Evolutionary conservation across 1,140 invertebrate genomes (phyloP).

Genomic region (Drosophila yakuba): DNA sequence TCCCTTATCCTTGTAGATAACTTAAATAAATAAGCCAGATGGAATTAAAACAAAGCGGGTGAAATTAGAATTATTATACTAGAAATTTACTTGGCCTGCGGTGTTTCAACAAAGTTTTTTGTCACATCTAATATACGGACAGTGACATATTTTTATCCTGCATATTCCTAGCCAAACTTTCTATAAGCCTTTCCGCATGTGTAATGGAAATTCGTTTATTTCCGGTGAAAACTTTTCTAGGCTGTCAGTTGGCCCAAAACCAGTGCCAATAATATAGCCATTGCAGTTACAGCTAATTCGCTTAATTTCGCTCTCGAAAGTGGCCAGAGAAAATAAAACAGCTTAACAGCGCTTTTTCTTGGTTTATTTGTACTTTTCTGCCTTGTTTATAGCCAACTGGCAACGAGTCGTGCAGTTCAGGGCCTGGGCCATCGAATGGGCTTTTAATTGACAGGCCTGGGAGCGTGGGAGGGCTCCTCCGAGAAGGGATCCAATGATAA

Average conservation of each 20-base stretch:
- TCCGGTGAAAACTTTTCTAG: neutral
- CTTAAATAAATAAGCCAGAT: neutral
- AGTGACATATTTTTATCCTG: neutral
- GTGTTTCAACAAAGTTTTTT: neutral
- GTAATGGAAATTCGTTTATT: neutral
- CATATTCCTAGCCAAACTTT: neutral
- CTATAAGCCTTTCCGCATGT: neutral
- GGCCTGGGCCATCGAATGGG: slow-evolving; percentile 54
- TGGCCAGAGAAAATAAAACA: slow-evolving; percentile 47
- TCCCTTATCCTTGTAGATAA: neutral
- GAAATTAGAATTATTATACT: neutral
- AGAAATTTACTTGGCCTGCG: no score
- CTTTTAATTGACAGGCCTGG: slow-evolving; percentile 73
- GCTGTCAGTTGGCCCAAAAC: slow-evolving; percentile 5
- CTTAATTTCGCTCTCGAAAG: slow-evolving; percentile 73
- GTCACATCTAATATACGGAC: neutral
- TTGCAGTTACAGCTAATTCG: slow-evolving; percentile 70
- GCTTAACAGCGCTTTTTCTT: slow-evolving; percentile 37
- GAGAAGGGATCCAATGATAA: slow-evolving; percentile 32
- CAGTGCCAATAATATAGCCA: slow-evolving; percentile 59
- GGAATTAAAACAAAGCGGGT: neutral
- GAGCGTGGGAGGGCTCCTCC: slow-evolving; percentile 66
- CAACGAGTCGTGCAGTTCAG: slow-evolving; percentile 67
- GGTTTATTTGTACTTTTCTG: slow-evolving; percentile 4
- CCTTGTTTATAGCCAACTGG: slow-evolving; percentile 48